A percentile compares a stretch with the other conserved stretches of the same genome.
Evolutionary conservation across 1,140 invertebrate species (phyloP).

Genomic region (Drosophila arizonae): DNA sequence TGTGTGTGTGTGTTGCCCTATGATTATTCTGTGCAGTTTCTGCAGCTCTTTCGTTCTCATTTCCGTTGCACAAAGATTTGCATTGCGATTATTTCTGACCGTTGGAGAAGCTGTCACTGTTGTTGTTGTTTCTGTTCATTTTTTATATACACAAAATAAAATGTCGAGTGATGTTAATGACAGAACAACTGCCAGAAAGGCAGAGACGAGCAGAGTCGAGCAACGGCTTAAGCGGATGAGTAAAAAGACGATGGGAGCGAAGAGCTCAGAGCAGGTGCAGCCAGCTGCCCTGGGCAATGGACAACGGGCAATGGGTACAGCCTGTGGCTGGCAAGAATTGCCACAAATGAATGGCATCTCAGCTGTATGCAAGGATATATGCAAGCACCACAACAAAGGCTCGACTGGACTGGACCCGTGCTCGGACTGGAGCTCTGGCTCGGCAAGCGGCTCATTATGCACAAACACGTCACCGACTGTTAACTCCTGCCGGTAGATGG

Average conservation of each 20-base stretch:
- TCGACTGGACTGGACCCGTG: not conserved
- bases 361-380: constrained; percentile 39
- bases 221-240: constrained; percentile 44
- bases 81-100: constrained; percentile 44
- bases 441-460: constrained; percentile 53
- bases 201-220: not conserved
- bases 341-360: constrained; percentile 60
- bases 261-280: not conserved
- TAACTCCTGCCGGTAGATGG: constrained; percentile 17
- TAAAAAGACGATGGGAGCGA: constrained; percentile 30
- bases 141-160: constrained; percentile 23
- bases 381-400: constrained; percentile 56
- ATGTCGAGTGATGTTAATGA: constrained; percentile 54
- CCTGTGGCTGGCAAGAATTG: constrained; percentile 38
- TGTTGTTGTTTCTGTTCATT: not conserved
- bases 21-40: constrained; percentile 9
- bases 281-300: not conserved
- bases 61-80: constrained; percentile 53
- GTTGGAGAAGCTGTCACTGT: constrained; percentile 23
- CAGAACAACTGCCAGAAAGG: constrained; percentile 11
- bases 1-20: not conserved
- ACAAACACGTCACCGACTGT: constrained; percentile 49
- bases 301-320: constrained; percentile 9
- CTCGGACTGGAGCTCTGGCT: not conserved
- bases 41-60: constrained; percentile 29